These are phyloP conservation scores for Tinamus major DNA, from an alignment of 2,797 vertebrate genomes.

Conservation along the genomic window DNA sequence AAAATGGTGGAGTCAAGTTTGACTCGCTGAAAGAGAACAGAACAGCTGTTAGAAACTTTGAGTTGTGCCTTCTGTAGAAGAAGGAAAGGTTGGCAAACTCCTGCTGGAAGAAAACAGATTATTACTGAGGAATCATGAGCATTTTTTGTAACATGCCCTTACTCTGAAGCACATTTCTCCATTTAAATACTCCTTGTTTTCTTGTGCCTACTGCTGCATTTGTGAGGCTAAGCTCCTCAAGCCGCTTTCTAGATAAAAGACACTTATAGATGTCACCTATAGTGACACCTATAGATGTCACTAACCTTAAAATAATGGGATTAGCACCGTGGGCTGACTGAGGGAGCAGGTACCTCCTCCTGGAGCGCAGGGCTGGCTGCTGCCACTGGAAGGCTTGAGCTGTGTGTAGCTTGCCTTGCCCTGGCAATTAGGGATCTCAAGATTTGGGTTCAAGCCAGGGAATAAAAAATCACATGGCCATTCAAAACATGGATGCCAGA, in stretches of 20 bases:
- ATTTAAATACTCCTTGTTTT: neutral
- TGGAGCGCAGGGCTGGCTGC: neutral
- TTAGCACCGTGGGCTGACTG: accelerated
- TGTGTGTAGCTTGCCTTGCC: neutral
- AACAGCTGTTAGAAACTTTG: neutral
- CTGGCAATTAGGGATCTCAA: neutral
- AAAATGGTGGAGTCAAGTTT: neutral
- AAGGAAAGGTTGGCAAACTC: neutral
- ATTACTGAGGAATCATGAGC: neutral
- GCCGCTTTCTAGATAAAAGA: neutral
- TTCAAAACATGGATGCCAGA: neutral
- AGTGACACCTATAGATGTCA: neutral
- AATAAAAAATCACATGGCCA: neutral
- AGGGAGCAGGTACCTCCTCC: neutral
- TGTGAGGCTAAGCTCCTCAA: neutral
- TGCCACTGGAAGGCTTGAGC: neutral
- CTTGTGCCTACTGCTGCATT: neutral
- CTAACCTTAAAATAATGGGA: neutral
- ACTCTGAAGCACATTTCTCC: neutral
- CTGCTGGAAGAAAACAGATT: neutral
- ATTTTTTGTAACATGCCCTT: neutral
- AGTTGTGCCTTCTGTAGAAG: neutral
- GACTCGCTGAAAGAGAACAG: neutral
- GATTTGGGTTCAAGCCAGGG: neutral
- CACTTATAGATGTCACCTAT: neutral